Evolutionary conservation across 2,888 invertebrate species (phyloP).

Genomic region (Copidosoma aretas): DNA sequence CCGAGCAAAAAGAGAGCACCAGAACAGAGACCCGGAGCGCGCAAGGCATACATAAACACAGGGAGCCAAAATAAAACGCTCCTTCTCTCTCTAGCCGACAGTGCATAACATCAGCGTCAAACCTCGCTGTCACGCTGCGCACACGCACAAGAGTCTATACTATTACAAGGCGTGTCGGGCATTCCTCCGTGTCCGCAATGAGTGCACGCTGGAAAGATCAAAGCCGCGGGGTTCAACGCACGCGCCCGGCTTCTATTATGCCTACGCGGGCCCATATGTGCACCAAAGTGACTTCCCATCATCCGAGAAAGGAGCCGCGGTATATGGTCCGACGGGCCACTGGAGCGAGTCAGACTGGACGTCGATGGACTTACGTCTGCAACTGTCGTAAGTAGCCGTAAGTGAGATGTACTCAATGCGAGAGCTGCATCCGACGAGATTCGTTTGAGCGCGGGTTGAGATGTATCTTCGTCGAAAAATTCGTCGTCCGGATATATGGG

Average conservation of each 20-base stretch:
- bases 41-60: conserved; percentile 18
- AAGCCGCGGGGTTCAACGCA: conserved; percentile 31
- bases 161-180: no score
- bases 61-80: conserved; percentile 11
- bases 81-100: not conserved
- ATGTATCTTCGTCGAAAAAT: no score
- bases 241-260: conserved; percentile 8
- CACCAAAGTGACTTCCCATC: not conserved
- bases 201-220: conserved; percentile 19
- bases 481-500: no score
- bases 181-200: not conserved
- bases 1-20: not conserved
- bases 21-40: not conserved
- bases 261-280: not conserved
- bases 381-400: no score
- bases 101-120: conserved; percentile 7
- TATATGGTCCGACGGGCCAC: not conserved
- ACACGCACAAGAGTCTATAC: not conserved
- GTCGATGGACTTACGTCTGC: no score
- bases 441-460: no score
- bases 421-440: no score
- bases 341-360: not conserved
- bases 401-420: no score
- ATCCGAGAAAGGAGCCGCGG: no score
- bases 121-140: conserved; percentile 5